Evolutionary conservation across 2,113 vertebrate species (phyloP), one percentile per base, ranked within the genome.

Genomic region (Sinocyclocheilus anophthalmus): DNA sequence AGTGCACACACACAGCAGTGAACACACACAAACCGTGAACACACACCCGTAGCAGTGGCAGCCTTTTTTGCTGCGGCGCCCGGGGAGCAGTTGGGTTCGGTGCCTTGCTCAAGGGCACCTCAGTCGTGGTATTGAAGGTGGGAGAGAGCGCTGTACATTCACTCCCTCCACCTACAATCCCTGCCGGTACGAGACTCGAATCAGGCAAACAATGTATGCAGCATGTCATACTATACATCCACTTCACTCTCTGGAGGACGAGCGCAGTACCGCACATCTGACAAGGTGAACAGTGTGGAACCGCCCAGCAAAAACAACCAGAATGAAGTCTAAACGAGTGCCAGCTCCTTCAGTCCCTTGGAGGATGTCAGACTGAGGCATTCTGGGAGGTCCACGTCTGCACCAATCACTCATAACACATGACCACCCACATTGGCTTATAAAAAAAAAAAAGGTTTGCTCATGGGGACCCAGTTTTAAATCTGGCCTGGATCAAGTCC

Each of bases 221-320:
- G 4, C 18, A 37, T 26, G 77, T 63, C 77, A 80, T 24, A 63
- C 57, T 42, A 6, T 24, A 63, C 55, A 80, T 42, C 37, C 57
- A 42, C 20, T 59, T 37, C 77, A 6, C 70, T 87, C 93, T 86
- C 87, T 26, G 18, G 90, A 91, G 91, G 75, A 87, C 26, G 55
- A 83, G 88, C 63, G 88, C 72, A 92, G 89, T 90, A 65, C 88
- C 89, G 85, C 90, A 88, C 84, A 90, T 88, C 92, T 86, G 92
- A 92, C 91, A 89, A 12, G 93, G 91, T 87, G 89, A 93, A 90
- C 87, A 75, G 89, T 92, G 91, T 91, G 92, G 89, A 93, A 92
- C 91, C 37, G 87, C 83, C 87, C 69, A 37, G 39, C 91, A 89
- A 89, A 91, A 89, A 67, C 76, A 75, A 87, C 87, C 85, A 30